These are phyloP conservation scores for Noturus placidus DNA, from an alignment of 2,113 vertebrate species.

Conservation along the genomic window DNA sequence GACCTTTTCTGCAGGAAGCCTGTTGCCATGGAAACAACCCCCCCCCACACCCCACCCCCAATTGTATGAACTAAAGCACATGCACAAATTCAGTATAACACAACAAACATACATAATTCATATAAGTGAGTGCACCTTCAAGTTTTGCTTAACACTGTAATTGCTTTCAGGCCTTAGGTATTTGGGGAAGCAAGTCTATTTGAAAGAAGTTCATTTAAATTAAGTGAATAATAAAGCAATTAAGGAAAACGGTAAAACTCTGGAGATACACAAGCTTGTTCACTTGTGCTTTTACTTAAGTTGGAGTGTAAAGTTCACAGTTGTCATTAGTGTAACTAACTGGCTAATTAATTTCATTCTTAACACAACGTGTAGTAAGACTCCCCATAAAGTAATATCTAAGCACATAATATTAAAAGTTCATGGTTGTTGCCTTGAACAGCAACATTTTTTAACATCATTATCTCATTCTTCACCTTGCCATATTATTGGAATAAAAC, in stretches of 20 bases:
- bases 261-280: slow-evolving; percentile 15
- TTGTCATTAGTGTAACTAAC: slow-evolving; percentile 28
- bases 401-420: slow-evolving; percentile 14
- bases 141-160: background rate
- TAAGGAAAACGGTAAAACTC: slow-evolving; percentile 18
- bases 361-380: slow-evolving; percentile 16
- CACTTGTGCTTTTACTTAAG: background rate
- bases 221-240: slow-evolving; percentile 26
- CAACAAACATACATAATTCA: slow-evolving; percentile 35
- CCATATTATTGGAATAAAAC: background rate
- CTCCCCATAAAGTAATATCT: slow-evolving; percentile 13
- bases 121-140: background rate
- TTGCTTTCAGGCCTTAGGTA: background rate
- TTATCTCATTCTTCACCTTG: background rate
- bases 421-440: background rate
- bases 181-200: slow-evolving; percentile 15
- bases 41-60: background rate
- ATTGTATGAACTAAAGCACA: slow-evolving; percentile 60
- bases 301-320: slow-evolving; percentile 26
- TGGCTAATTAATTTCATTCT: slow-evolving; percentile 19
- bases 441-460: background rate
- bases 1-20: slow-evolving; percentile 76
- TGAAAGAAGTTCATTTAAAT: slow-evolving; percentile 19
- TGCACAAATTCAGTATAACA: slow-evolving; percentile 50
- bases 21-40: slow-evolving; percentile 76